Base-by-base conservation (phyloP, 2,888 invertebrate genomes). In the Drosophila paucipuncta region DNA sequence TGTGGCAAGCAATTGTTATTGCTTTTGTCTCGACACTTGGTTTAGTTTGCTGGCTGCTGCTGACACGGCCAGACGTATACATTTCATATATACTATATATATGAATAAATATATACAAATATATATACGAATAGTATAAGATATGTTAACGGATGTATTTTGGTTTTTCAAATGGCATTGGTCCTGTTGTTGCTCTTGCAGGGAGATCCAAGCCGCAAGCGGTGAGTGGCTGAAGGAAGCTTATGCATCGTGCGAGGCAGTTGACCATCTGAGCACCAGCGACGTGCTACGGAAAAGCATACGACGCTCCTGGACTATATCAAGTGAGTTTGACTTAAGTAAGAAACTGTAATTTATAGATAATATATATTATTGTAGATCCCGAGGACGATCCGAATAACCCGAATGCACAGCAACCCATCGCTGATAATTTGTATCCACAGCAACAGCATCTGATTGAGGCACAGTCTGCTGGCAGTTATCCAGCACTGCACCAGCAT, bases 231-330 rank as follows among this genome's bases (percentile, higher is more conserved):
- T 95, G 93, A 95, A 95, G 76, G 95, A 95, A 88, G 84, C 90
- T 47, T 95, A 94, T 84, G 93, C 95, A 57, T 94, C 95, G 70
- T 94, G 94, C 83, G 92, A 94, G 35, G 85, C 92, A 52, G 93
- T 91, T 41, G 93, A 93, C 90, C 93, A 88, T 76, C 82, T 94
- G 59, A 95, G 95, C 41, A 94, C 96, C 54, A 94, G 95, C 70
- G 95, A 96, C 90, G 94, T 95, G 82, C 94, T 96, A 83, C 95
- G 95, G 85, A 94, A 95, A 82, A 96, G 95, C 86, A 95, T 96
- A 81, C 94, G 95, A 58, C 94, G 96, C 68, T 96, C 96, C 73
- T 96, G 96, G 96, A 96, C 96, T 68, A 96, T 96, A 90, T 96
- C 96, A 82, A 96, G 96, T 96, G 92, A 94, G 94, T 80, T 5